Evolutionary conservation across 1,140 invertebrate species (phyloP), one percentile per base, ranked within the genome.

Genomic region (Temnothorax nylanderi): DNA sequence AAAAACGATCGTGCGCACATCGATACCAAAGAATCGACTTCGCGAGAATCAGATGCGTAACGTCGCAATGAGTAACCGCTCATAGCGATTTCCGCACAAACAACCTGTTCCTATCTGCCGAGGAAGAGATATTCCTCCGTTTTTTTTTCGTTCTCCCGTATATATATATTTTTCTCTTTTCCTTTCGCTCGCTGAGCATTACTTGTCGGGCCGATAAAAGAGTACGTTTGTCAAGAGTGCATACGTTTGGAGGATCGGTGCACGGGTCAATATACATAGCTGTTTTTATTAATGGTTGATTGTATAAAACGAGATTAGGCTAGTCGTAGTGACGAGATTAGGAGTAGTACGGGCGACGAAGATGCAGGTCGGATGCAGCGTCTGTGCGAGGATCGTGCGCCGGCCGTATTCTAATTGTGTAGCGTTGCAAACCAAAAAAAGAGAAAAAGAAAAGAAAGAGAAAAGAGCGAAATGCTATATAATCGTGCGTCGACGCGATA

Each of bases 271-370:
- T 75, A 87, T 81, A 81, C 62, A 87, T 86, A 90, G 72, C 78
- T 89, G 88, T 89, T 90, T 89, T 90, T 87, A 87, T 87, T 89
- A 84, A 90, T 37, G 65, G 75, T 89, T 90, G 76, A 84, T 85
- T 89, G 89, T 88, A 82, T 77, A 87, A 90, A 26, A 90, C 81
- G 86, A 86, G 81, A 77, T 90, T 90, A 92, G 91, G 84, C 87
- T 91, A 92, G 88, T 92, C 91, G 91, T 89, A 85, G 82, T 80
- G 84, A 89, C 77, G 87, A 91, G 84, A 88, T 86, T 90, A 90
- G 87, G 71, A 89, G 58, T 90, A 90, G 69, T 81, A 89, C 60
- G 90, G 85, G 85, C 85, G 82, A 91, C 64, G 77, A 88, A 87
- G 62, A 64, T 84, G 87, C 58, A 88, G 47, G 81, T 37, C 54